Base-by-base conservation (phyloP, 2,797 vertebrate species). In the Pseudomugil tenellus region DNA sequence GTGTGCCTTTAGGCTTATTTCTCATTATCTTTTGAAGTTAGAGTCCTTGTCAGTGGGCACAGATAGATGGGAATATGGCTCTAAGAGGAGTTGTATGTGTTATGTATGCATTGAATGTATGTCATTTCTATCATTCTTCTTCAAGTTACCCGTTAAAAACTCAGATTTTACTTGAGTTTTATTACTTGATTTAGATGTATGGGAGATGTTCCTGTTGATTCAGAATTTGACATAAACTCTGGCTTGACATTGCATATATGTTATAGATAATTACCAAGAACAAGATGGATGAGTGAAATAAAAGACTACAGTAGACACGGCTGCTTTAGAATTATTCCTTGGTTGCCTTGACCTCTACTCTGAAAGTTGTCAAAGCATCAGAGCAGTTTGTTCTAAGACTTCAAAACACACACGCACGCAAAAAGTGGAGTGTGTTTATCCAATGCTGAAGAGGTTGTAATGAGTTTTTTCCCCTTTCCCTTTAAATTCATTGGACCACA, bases 1-100 rank as follows among this genome's bases (percentile, higher is more conserved):
- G 43, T 59, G 60, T 76, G 84, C 82, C 81, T 91, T 52, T 49
- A 80, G 85, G 86, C 87, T 65, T 73, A 78, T 86, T 86, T 87
- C 79, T 88, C 87, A 81, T 77, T 75, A 84, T 85, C 86, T 89
- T n/a, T 91, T 91, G 81, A 90, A 91, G 85, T 84, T 49, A 58
- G 86, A 72, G 84, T 72, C 79, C 60, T 77, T 88, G 88, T 89
- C 75, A 74, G 65, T 57, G 70, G 66, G 76, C 76, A 63, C 60
- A 63, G 26, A 12, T 7, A 67, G 65, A 78, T 72, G 70, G 80
- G 81, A 76, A 74, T 64, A 68, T 39, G 68, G 79, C 84, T 71
- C 57, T 12, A 29, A 70, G 81, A 37, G 63, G 63, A 59, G 29
- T 26, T 80, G 66, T 78, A 57, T 37, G 57, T 46, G 57, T 56